Percentiles rank a stretch among this genome's conserved stretches.
phyloP scores from a whole-genome alignment of 2,113 vertebrate species.

The Myrmecobius fasciatus region DNA sequence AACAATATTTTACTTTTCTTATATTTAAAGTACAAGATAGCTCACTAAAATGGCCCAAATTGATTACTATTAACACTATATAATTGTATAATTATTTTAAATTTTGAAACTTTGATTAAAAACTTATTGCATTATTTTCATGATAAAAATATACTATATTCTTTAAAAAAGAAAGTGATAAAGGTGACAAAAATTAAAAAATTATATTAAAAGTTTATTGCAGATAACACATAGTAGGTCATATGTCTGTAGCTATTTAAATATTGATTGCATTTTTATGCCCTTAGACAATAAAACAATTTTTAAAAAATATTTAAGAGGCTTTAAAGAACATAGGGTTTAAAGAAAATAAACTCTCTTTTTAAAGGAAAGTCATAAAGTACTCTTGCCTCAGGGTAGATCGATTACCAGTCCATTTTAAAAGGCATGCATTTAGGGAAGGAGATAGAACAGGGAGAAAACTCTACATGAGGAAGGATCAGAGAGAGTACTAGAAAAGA shows the following conservation, averaged over 20 bases:
- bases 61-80: conserved; percentile 68
- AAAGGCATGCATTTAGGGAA: neutral
- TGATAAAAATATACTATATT: neutral
- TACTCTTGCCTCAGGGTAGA: neutral
- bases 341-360: neutral
- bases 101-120: neutral
- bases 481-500: neutral
- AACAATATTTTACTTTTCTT: conserved; percentile 13
- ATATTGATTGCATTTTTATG: neutral
- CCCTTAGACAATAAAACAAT: neutral
- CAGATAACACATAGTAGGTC: neutral
- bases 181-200: neutral
- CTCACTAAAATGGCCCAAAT: conserved; percentile 78
- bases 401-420: neutral
- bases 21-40: neutral
- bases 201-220: neutral
- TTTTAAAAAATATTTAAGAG: neutral
- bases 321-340: neutral
- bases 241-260: neutral
- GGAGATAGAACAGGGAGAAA: neutral
- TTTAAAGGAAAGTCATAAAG: neutral
- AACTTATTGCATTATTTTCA: neutral
- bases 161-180: neutral
- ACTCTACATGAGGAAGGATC: conserved; percentile 72
- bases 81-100: conserved; percentile 62